phyloP scores from a whole-genome alignment of 2,113 vertebrate species.

The Pavo muticus region DNA sequence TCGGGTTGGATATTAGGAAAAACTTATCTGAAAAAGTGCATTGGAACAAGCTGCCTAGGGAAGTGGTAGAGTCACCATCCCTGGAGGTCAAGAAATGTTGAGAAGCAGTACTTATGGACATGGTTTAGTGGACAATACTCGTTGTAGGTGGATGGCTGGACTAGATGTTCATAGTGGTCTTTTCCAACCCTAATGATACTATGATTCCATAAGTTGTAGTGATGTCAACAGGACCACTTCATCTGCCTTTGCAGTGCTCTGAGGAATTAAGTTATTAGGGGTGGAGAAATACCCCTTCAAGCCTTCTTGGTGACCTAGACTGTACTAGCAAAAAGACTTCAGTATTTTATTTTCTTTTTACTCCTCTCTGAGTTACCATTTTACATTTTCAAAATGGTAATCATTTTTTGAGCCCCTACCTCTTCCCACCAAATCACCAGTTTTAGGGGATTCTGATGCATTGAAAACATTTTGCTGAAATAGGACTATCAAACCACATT shows the following conservation, averaged over 20 bases:
- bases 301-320: neutral
- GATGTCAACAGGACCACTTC: neutral
- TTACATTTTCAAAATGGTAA: neutral
- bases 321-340: neutral
- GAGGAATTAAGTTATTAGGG: neutral
- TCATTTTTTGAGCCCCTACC: neutral
- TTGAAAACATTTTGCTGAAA: neutral
- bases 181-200: no score
- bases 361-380: neutral
- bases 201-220: neutral
- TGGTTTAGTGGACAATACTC: no score
- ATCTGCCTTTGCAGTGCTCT: neutral
- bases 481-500: neutral
- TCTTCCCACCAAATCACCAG: neutral
- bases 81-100: no score
- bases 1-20: no score
- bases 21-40: no score
- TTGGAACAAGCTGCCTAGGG: no score
- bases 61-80: no score
- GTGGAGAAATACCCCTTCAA: neutral
- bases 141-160: no score
- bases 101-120: no score
- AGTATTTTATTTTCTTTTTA: neutral
- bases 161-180: no score
- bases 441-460: neutral